These are phyloP conservation scores for Pseudomyrmex pallidus DNA, from an alignment of 1,140 invertebrate species.

Conservation along the genomic window DNA sequence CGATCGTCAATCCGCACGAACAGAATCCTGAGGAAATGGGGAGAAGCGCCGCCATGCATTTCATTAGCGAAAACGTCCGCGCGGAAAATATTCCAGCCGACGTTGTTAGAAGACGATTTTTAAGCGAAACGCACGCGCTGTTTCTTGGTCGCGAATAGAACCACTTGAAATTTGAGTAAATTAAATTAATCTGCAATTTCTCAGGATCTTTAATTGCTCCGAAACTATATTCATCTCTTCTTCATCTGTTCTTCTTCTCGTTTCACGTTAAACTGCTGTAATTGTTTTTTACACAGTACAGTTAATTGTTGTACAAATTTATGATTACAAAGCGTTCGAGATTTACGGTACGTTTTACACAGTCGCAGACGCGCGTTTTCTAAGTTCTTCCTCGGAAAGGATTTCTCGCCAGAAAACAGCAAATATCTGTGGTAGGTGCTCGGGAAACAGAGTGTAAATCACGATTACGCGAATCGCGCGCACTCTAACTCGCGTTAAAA, in stretches of 20 bases:
- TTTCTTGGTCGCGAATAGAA: too few species aligned
- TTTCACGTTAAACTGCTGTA: too few species aligned
- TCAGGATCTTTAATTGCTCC: too few species aligned
- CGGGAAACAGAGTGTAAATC: constrained; percentile 20
- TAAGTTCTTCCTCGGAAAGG: background rate
- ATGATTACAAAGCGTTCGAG: too few species aligned
- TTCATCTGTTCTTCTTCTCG: too few species aligned
- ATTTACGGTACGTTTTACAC: too few species aligned
- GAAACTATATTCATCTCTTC: too few species aligned
- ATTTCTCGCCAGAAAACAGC: background rate
- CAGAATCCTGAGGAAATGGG: constrained; percentile 7
- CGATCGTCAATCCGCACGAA: background rate
- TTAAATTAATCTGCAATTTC: background rate
- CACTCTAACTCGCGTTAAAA: background rate
- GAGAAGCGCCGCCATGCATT: background rate
- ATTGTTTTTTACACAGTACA: background rate
- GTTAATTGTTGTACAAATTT: too few species aligned
- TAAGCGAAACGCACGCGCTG: too few species aligned
- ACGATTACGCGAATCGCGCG: constrained; percentile 1
- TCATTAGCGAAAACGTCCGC: background rate
- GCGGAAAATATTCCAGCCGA: background rate
- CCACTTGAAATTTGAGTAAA: too few species aligned
- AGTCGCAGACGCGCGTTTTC: background rate
- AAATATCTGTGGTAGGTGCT: background rate
- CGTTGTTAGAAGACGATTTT: too few species aligned